A percentile compares a stretch with the other conserved stretches of the same genome.
These are phyloP conservation scores for Drosophila sordidula DNA, from an alignment of 2,888 invertebrate species.

Conservation along the genomic window DNA sequence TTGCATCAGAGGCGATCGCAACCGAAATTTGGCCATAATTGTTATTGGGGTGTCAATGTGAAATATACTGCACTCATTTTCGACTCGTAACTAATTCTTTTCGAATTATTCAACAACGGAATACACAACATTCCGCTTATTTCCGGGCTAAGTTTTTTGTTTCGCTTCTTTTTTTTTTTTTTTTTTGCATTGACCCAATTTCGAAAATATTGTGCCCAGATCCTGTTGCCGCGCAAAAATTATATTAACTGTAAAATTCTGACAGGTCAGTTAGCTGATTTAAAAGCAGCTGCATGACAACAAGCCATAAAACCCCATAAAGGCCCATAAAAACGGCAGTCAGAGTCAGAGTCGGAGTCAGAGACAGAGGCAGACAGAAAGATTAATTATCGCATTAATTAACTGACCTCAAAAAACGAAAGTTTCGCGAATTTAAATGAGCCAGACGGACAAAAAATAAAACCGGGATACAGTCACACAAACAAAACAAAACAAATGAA, in stretches of 20 bases:
- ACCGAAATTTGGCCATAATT: not conserved
- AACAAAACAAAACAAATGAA: slow-evolving; percentile 39
- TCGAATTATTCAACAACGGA: not conserved
- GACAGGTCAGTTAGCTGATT: slow-evolving; percentile 76
- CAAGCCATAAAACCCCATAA: slow-evolving; percentile 51
- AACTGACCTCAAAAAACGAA: slow-evolving; percentile 83
- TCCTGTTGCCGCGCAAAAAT: slow-evolving; percentile 34
- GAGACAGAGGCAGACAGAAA: slow-evolving; percentile 40
- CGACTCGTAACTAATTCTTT: not conserved
- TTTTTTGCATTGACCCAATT: slow-evolving; percentile 62
- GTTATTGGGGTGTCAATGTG: not conserved
- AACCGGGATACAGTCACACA: slow-evolving; percentile 21
- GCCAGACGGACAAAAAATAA: slow-evolving; percentile 9
- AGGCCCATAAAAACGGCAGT: slow-evolving; percentile 41
- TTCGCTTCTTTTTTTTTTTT: slow-evolving; percentile 29
- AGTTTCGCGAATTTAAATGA: slow-evolving; percentile 61
- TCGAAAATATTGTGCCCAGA: slow-evolving; percentile 21
- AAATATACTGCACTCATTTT: not conserved
- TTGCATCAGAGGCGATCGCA: not conserved
- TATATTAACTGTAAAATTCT: slow-evolving; percentile 73
- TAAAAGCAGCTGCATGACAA: slow-evolving; percentile 57
- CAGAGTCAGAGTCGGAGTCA: slow-evolving; percentile 1
- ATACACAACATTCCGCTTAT: not conserved
- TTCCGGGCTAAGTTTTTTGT: slow-evolving; percentile 22
- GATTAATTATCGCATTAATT: slow-evolving; percentile 83